Percentiles rank a stretch among this genome's conserved stretches.
Conservation (phyloP, 2,113 vertebrate species). For the Myrmecophaga tridactyla region DNA sequence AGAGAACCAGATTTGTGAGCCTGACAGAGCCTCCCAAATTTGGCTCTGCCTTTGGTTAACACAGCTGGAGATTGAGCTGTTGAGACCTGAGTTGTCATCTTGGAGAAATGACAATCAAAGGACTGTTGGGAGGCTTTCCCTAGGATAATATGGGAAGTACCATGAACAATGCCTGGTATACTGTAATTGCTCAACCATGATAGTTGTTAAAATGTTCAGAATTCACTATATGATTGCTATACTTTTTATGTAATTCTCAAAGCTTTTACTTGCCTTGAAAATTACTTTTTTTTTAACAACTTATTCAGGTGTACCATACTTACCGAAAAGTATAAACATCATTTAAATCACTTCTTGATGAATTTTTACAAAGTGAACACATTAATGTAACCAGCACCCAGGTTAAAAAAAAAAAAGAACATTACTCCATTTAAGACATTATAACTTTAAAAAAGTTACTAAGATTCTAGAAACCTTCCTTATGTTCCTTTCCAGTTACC, state of each 20-base stretch:
- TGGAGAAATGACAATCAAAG: not conserved
- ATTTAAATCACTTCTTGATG: not conserved
- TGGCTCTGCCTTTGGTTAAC: not conserved
- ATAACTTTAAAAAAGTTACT: not conserved
- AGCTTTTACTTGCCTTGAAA: not conserved
- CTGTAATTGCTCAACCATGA: not conserved
- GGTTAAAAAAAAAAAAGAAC: not conserved
- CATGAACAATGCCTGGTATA: not conserved
- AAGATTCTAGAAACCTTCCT: not conserved
- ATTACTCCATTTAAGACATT: not conserved
- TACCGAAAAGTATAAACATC: not conserved
- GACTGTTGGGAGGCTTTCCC: not conserved
- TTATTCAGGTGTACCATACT: not conserved
- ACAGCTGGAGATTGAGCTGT: not conserved
- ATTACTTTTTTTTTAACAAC: not conserved
- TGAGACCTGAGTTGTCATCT: not conserved
- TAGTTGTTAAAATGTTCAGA: not conserved
- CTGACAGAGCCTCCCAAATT: not conserved
- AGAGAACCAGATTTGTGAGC: not conserved
- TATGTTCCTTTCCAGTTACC: not conserved
- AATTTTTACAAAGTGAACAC: not conserved
- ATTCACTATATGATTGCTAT: not conserved
- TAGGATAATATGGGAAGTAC: not conserved
- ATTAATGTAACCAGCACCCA: not conserved
- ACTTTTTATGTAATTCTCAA: slow-evolving; percentile 24